Evolutionary conservation across 2,797 vertebrate species (phyloP).

Genomic region (Hemitrygon akajei): DNA sequence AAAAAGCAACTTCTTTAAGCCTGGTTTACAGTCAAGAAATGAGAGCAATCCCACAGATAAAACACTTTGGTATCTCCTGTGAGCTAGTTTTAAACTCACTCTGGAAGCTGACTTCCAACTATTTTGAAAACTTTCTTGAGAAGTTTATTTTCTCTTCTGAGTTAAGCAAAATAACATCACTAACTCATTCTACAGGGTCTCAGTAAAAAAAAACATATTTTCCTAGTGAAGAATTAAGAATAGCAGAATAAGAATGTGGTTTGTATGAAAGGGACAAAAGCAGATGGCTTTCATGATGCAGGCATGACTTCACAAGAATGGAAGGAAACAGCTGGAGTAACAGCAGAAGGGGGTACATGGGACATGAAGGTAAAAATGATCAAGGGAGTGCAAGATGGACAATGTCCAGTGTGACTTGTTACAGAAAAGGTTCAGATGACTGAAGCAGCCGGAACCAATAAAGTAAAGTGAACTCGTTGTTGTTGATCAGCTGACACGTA

Average conservation of each 20-base stretch:
- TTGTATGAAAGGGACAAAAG: neutral
- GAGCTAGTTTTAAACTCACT: neutral
- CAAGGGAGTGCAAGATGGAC: neutral
- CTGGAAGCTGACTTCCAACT: neutral
- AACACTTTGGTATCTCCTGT: neutral
- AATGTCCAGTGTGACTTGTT: neutral
- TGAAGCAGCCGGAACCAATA: neutral
- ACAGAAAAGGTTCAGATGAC: neutral
- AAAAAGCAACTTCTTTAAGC: neutral
- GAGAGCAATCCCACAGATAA: neutral
- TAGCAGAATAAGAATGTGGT: neutral
- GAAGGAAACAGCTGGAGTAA: neutral
- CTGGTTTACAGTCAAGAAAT: neutral
- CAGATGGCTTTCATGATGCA: neutral
- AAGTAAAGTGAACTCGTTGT: neutral
- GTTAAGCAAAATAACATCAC: neutral
- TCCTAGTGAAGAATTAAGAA: neutral
- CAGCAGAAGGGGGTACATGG: neutral
- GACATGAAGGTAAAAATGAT: neutral
- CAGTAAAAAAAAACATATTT: neutral
- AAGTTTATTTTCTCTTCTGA: neutral
- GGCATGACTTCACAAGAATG: neutral
- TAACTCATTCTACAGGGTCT: neutral
- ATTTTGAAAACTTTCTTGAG: neutral
- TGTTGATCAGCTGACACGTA: neutral